These are phyloP conservation scores for Megaustenia siamemsis DNA, from an alignment of 2,888 invertebrate genomes.

Conservation along the genomic window DNA sequence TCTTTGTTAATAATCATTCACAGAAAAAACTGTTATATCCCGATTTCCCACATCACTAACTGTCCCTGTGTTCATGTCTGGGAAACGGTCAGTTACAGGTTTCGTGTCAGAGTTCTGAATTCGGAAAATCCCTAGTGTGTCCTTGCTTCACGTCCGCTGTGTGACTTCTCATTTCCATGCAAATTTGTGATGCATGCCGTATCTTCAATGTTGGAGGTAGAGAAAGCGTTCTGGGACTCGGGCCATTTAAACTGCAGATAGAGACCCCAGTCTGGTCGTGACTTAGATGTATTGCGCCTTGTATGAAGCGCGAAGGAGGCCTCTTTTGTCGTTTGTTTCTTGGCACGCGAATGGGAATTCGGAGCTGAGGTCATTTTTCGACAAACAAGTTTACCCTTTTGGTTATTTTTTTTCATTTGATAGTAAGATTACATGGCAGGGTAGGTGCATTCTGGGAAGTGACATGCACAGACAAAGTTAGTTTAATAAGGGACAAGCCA, in stretches of 20 bases:
- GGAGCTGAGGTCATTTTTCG: background rate
- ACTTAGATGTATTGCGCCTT: background rate
- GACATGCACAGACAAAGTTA: too few relatives aligned
- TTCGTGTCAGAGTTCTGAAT: background rate
- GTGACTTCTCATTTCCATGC: conserved; percentile 39
- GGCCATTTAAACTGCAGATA: background rate
- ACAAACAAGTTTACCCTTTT: too few relatives aligned
- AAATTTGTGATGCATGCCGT: conserved; percentile 16
- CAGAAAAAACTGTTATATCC: too few relatives aligned
- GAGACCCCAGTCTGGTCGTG: background rate
- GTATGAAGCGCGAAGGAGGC: background rate
- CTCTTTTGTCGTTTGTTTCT: background rate
- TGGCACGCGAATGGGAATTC: background rate
- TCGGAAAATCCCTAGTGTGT: background rate
- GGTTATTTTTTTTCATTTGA: too few relatives aligned
- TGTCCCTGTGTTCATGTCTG: background rate
- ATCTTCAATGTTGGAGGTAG: background rate
- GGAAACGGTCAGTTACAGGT: background rate
- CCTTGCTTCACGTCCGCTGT: background rate
- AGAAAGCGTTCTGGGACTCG: background rate
- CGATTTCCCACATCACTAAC: too few relatives aligned
- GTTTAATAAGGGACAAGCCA: too few relatives aligned
- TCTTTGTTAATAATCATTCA: too few relatives aligned
- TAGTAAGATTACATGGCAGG: too few relatives aligned
- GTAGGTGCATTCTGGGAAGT: too few relatives aligned